phyloP scores from a whole-genome alignment of 2,888 invertebrate genomes.

The Iphiclides podalirius region DNA sequence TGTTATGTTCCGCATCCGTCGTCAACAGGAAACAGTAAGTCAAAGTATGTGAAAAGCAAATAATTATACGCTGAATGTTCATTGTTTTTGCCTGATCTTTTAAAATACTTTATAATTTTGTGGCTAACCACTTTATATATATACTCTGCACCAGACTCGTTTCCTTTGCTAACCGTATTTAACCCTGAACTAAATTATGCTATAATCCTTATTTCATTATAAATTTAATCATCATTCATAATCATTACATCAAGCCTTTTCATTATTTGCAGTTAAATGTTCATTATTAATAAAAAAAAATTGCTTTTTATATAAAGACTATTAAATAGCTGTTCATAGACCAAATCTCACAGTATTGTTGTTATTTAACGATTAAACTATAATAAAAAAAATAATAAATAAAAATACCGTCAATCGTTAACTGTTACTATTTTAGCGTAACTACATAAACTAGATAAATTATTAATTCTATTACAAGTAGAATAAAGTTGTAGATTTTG shows the following conservation, averaged over 20 bases:
- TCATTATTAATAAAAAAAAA: slow-evolving; percentile 2
- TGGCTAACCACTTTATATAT: slow-evolving; percentile 66
- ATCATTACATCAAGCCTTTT: slow-evolving; percentile 5
- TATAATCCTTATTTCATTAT: slow-evolving; percentile 12
- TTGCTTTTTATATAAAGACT: slow-evolving; percentile 12
- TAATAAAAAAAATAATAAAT: too few relatives aligned
- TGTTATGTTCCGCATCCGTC: slow-evolving; percentile 79
- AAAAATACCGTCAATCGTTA: too few relatives aligned
- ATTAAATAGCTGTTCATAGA: too few relatives aligned
- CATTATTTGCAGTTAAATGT: background rate
- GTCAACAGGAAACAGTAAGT: slow-evolving; percentile 90
- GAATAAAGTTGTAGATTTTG: too few relatives aligned
- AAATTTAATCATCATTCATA: slow-evolving; percentile 10
- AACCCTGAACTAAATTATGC: slow-evolving; percentile 18
- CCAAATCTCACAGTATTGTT: too few relatives aligned
- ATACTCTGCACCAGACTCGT: slow-evolving; percentile 56
- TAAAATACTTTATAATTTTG: slow-evolving; percentile 64
- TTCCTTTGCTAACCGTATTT: slow-evolving; percentile 50
- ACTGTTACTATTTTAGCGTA: too few relatives aligned
- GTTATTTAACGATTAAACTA: background rate
- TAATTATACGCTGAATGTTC: slow-evolving; percentile 51
- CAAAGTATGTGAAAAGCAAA: slow-evolving; percentile 70
- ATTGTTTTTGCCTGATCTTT: slow-evolving; percentile 62
- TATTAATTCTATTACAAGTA: too few relatives aligned
- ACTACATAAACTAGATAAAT: too few relatives aligned